Conservation (phyloP, 2,113 vertebrate species). For the Spea bombifrons region DNA sequence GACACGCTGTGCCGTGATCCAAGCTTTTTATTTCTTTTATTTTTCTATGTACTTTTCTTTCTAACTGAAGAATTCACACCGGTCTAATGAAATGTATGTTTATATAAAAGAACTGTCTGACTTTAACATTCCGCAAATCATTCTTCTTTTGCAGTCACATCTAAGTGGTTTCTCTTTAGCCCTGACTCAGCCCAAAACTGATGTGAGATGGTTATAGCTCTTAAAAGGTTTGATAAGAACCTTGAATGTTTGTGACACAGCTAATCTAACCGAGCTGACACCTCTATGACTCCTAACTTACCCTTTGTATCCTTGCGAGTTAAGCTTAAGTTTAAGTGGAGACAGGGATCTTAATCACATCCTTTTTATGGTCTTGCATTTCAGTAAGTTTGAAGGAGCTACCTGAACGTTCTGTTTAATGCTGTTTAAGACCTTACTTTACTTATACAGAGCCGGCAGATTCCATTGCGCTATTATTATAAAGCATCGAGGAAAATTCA, state of each 20-base stretch:
- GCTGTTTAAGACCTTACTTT: neutral
- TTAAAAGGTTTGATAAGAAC: slow-evolving; percentile 23
- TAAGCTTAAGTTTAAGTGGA: slow-evolving; percentile 28
- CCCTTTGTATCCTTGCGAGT: slow-evolving; percentile 35
- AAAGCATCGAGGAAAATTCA: too few species aligned
- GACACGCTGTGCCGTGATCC: slow-evolving; percentile 33
- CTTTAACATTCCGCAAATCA: slow-evolving; percentile 4
- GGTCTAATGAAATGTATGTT: slow-evolving; percentile 27
- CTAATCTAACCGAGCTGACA: slow-evolving; percentile 30
- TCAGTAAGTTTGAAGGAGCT: slow-evolving; percentile 19
- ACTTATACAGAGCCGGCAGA: too few species aligned
- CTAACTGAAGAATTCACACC: slow-evolving; percentile 28
- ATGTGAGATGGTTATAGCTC: slow-evolving; percentile 11
- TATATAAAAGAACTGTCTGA: slow-evolving; percentile 23
- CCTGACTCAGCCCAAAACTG: neutral
- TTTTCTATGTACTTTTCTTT: slow-evolving; percentile 22
- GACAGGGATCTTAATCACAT: slow-evolving; percentile 35
- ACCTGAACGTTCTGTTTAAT: neutral
- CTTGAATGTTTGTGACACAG: slow-evolving; percentile 9
- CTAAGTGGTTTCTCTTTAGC: slow-evolving; percentile 19
- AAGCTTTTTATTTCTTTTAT: slow-evolving; percentile 10
- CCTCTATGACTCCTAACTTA: slow-evolving; percentile 27
- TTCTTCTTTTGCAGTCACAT: slow-evolving; percentile 12
- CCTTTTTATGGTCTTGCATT: slow-evolving; percentile 36
- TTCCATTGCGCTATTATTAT: too few species aligned